Evolutionary conservation across 2,797 vertebrate genomes (phyloP), one percentile per base, ranked within the genome.

Genomic region (Sebastes ruberrimus): DNA sequence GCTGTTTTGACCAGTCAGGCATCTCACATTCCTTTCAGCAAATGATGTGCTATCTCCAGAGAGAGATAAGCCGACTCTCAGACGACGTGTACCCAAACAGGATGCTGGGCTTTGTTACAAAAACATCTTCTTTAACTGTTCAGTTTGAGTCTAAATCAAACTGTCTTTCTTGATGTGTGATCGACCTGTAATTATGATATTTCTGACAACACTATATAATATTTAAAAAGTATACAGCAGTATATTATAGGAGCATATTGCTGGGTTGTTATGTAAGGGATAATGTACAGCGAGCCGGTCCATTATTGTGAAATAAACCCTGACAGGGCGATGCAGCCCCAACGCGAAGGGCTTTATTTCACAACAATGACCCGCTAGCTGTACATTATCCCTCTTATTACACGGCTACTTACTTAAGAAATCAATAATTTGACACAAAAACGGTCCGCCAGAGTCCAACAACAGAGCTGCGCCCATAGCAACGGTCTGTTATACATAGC

Each of bases 11-110:
- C 13, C 35, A 5, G 4, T 20, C 60, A 25, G 30, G 10, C 55
- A 27, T 71, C 30, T 63, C 3, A 59, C 76, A 83, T 86, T 80
- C 78, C 72, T 80, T 25, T 65, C 1, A 2, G 23, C 7, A 6
- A 32, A 79, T 35, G 70, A 82, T 8, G 9, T 35, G 3, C 4
- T 55, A 8, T 4, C 2, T 7, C 2, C 6, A 27, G 2, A 42
- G 3, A 22, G 33, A 69, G 83, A 85, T 79, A 79, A 63, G 16
- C 2, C 2, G 4, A 27, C 6, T 55, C 6, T 38, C 35, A 71
- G 69, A 84, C 33, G 18, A 2, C 2, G 1, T 71, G 81, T 71
- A 23, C 68, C 30, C 30, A 53, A 53, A 83, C n/a, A 64, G n/a
- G n/a, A 71, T 6, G 76, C 56, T 53, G 13, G 8, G 10, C 9